These are phyloP conservation scores for Erpornis zantholeuca DNA, from an alignment of 2,113 vertebrate genomes.

Conservation along the genomic window DNA sequence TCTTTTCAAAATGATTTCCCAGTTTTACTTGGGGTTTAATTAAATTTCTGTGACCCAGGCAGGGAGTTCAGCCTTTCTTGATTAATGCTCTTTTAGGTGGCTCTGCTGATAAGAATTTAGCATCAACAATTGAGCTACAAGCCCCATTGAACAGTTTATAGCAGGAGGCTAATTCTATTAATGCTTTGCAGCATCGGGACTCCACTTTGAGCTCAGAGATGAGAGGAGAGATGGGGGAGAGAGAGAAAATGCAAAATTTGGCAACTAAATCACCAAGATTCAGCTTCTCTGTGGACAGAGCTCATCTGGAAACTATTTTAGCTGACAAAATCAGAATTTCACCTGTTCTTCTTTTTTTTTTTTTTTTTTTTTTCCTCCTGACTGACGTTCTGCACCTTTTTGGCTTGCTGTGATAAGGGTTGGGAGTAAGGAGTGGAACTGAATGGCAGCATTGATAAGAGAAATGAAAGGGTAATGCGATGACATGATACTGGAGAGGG, in stretches of 20 bases:
- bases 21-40: conserved; percentile 54
- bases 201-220: neutral
- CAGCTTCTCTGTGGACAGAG: conserved; percentile 4
- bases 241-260: conserved; percentile 9
- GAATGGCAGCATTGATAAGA: conserved; percentile 36
- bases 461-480: conserved; percentile 1
- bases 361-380: neutral
- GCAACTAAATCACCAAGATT: conserved; percentile 16
- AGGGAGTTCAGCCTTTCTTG: conserved; percentile 43
- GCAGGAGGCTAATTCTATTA: conserved; percentile 59
- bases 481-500: neutral
- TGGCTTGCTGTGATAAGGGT: conserved; percentile 18
- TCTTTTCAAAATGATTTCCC: conserved; percentile 51
- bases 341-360: neutral
- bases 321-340: conserved; percentile 61
- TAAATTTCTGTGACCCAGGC: conserved; percentile 52
- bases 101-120: conserved; percentile 61
- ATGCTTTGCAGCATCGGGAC: conserved; percentile 28
- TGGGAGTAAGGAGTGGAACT: conserved; percentile 20
- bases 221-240: neutral
- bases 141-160: conserved; percentile 45
- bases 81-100: conserved; percentile 63
- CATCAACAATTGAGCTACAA: conserved; percentile 57
- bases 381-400: conserved; percentile 14
- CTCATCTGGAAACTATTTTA: conserved; percentile 37